Conservation (phyloP, 2,888 invertebrate genomes). For the Thecophora atra region DNA sequence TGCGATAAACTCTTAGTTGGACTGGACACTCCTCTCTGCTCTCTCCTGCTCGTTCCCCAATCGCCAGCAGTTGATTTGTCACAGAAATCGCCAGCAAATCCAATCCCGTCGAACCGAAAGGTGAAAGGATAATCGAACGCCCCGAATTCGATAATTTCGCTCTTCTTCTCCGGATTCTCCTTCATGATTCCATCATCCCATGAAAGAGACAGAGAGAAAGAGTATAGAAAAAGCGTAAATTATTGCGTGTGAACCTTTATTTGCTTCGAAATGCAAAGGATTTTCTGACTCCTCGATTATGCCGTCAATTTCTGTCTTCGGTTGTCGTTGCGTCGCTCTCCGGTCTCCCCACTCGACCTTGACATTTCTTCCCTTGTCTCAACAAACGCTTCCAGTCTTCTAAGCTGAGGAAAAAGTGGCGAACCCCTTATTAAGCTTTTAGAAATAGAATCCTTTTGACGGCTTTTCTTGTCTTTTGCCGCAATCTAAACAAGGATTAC, state of each 20-base stretch:
- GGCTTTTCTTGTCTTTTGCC: neutral
- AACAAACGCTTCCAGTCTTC: neutral
- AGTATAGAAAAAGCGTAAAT: constrained; percentile 16
- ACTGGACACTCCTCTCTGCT: no score
- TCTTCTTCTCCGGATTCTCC: neutral
- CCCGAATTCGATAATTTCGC: constrained; percentile 1
- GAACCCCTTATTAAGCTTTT: constrained; percentile 32
- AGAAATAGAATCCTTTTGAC: constrained; percentile 34
- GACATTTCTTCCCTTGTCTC: no score
- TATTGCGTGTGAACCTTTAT: constrained; percentile 34
- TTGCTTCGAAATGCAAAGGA: constrained; percentile 23
- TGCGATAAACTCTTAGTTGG: no score
- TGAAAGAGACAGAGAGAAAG: neutral
- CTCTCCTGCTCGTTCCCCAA: neutral
- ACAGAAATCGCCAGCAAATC: neutral
- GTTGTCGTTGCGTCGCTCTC: neutral
- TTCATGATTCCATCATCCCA: neutral
- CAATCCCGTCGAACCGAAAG: constrained; percentile 27
- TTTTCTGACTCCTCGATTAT: constrained; percentile 6
- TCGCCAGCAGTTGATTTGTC: neutral
- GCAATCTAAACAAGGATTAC: neutral
- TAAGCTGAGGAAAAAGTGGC: constrained; percentile 18
- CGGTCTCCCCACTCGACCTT: neutral
- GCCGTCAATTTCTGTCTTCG: neutral
- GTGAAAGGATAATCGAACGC: constrained; percentile 7